phyloP scores from a whole-genome alignment of 2,113 vertebrate species.

The Bostrychus sinensis region DNA sequence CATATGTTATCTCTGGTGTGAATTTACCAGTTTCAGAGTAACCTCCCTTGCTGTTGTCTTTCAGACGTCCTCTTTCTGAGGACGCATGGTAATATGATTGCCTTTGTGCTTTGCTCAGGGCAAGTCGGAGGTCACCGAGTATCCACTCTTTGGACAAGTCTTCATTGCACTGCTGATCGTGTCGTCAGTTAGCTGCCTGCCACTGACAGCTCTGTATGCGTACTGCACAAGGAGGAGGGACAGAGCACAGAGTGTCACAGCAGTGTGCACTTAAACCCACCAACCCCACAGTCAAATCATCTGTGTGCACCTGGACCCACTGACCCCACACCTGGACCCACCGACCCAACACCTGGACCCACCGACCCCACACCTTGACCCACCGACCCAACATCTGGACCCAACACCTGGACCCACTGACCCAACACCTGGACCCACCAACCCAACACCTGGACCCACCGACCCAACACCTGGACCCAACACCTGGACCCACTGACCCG shows the following conservation, averaged over 20 bases:
- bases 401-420: background rate
- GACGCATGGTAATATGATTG: too few relatives aligned
- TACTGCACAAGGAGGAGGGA: constrained; percentile 68
- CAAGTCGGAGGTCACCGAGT: constrained; percentile 82
- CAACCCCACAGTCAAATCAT: too few relatives aligned
- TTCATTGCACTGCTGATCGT: constrained; percentile 87
- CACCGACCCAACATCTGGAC: too few relatives aligned
- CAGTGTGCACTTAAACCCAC: background rate
- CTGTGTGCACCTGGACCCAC: too few relatives aligned
- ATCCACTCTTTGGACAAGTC: constrained; percentile 80
- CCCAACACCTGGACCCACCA: background rate
- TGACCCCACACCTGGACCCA: too few relatives aligned
- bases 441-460: too few relatives aligned
- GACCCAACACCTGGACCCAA: too few relatives aligned
- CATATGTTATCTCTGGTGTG: background rate
- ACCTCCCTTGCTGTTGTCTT: too few relatives aligned
- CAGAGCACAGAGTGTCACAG: background rate
- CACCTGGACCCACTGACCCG: background rate
- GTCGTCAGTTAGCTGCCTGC: constrained; percentile 84
- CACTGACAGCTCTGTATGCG: constrained; percentile 81
- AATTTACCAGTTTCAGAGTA: too few relatives aligned
- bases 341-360: too few relatives aligned
- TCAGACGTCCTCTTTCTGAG: too few relatives aligned
- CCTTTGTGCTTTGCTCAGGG: constrained; percentile 80
- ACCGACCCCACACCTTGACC: background rate